Conservation (phyloP, 2,888 invertebrate genomes). For the Cyrtodaria siliqua region DNA sequence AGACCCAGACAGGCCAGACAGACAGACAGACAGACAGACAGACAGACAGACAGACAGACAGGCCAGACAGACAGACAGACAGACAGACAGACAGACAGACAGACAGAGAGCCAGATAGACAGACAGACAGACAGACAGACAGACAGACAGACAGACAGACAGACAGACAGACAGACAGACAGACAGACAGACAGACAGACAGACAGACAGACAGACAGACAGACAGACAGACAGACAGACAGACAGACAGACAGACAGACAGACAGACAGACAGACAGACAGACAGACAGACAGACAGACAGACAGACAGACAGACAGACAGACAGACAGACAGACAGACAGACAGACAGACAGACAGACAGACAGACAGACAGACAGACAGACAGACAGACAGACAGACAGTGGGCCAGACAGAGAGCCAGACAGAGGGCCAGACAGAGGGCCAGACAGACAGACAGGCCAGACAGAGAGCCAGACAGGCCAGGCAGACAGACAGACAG, state of each 20-base stretch:
- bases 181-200: slow-evolving; percentile 10
- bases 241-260: neutral
- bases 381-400: slow-evolving; percentile 23
- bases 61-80: too few species aligned
- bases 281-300: slow-evolving; percentile 12
- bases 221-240: neutral
- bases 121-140: slow-evolving; percentile 17
- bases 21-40: too few species aligned
- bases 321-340: slow-evolving; percentile 28
- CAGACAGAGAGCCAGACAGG: too few species aligned
- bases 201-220: neutral
- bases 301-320: slow-evolving; percentile 16
- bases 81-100: neutral
- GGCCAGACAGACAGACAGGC: too few species aligned
- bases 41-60: too few species aligned
- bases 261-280: neutral
- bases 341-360: slow-evolving; percentile 24
- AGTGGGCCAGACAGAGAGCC: too few species aligned
- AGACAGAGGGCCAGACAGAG: too few species aligned
- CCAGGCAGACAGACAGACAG: too few species aligned
- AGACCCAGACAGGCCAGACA: too few species aligned
- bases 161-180: slow-evolving; percentile 18
- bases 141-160: slow-evolving; percentile 32
- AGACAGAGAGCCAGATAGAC: too few species aligned
- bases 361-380: slow-evolving; percentile 34